Evolutionary conservation across 2,888 invertebrate genomes (phyloP), one percentile per base, ranked within the genome.

Genomic region (Hirtodrosophila cameraria): DNA sequence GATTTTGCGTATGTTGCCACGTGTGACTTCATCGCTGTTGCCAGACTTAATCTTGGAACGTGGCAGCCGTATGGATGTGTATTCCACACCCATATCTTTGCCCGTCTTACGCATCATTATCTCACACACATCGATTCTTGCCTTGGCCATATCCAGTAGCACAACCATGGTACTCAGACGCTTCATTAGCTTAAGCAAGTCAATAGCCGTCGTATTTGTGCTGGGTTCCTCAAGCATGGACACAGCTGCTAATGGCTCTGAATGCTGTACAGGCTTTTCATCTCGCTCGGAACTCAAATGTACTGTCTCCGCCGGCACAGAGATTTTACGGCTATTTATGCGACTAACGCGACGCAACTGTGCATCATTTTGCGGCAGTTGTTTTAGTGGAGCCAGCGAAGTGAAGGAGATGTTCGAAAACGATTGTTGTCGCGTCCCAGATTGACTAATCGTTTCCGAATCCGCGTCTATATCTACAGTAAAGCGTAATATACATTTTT

Each of bases 201-300:
- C 52, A 6, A 63, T 13, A 4, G 16, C 13, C 3, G 9, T 9
- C 2, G 23, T 1, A 9, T 23, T 6, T 5, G 3, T 1, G 23
- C 8, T 25, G 0, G 46, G 11, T 11, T 41, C 46, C 1, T 1
- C 28, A 6, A 8, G 27, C 8, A n/a, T n/a, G n/a, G 25, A 8
- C 16, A 15, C 25, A 2, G 39, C 11, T 1, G 16, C 61, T 0
- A 48, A 7, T 5, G 31, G 54, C 4, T 79, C 76, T 1, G 18
- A 2, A 1, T 55, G 48, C 0, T 54, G 8, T 1, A 11, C 65
- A 35, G 33, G 79, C 60, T 86, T 87, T 31, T 90, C 90, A 33
- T 90, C 91, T 1, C 89, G 88, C 33, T 91, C 91, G 0, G 91
- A 91, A 42, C 91, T 91, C 1, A 88, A 83, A 45, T 91, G 91